Base-by-base conservation (phyloP, 2,113 vertebrate species). In the Collichthys lucidus region DNA sequence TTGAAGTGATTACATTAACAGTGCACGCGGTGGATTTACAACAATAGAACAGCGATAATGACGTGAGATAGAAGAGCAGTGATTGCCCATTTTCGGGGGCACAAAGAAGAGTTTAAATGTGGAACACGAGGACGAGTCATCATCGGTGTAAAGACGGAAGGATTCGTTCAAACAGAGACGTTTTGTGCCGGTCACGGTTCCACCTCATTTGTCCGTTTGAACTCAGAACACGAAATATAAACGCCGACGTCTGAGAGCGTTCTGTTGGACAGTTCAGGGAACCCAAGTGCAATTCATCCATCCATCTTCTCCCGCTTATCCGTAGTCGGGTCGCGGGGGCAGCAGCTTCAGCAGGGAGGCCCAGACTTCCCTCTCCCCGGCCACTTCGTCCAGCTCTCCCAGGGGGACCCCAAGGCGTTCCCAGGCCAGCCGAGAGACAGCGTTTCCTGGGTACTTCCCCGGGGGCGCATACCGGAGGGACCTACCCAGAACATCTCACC, bases 11-110 rank as follows among this genome's bases (percentile, higher is more conserved):
- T 46, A 53, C 31, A 53, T 77, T 60, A 53, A 53, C 46, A 40
- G 61, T 8, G 24, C 59, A 35, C 14, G 19, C 73, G 49, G 57
- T 59, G 59, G 74, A 77, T 65, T 71, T 59, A 42, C 11, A 53
- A 22, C 46, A 75, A 63, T 24, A 68, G 40, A 46, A 46, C 40
- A 7, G 53, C 5, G 62, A 59, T 61, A 73, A 66, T n/a, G 20
- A 65, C 14, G 35, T 31, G 26, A 64, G 50, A 64, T 19, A 35
- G 19, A 56, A 12, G 40, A 72, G n/a, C 16, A 20, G 24, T 47
- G 42, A 56, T 11, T 65, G 24, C 56, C 35, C 3, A 53, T 57
- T 64, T 49, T 0, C 26, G 2, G n/a, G n/a, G 61, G 62, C 61
- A 59, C 52, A 50, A 64, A 55, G 47, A 57, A 65, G 57, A 22